A percentile compares a stretch with the other conserved stretches of the same genome.
These are phyloP conservation scores for Mastigias papua DNA, from an alignment of 30 jellyfish, hydroid and myxozoan genomes.

Conservation along the genomic window DNA sequence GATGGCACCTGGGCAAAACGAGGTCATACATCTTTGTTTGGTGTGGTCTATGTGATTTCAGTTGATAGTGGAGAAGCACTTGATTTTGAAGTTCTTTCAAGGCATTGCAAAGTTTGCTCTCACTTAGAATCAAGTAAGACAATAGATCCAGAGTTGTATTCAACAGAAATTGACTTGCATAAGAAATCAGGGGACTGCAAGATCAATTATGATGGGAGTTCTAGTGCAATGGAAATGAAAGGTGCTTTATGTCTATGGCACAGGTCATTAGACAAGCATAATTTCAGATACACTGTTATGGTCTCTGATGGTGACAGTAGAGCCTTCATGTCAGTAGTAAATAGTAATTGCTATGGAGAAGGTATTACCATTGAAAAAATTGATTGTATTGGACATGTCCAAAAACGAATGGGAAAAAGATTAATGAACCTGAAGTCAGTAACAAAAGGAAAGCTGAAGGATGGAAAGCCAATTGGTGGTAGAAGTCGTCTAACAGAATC, in stretches of 20 bases:
- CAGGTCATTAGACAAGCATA: neutral
- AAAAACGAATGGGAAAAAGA: neutral
- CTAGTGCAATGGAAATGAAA: neutral
- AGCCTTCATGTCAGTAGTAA: neutral
- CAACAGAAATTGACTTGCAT: neutral
- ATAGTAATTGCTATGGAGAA: neutral
- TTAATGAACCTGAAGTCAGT: no score
- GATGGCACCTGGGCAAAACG: neutral
- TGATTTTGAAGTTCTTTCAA: neutral
- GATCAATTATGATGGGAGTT: neutral
- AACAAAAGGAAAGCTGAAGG: no score
- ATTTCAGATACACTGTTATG: neutral
- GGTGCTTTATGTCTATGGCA: neutral
- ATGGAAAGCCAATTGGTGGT: no score
- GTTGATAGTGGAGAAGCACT: neutral
- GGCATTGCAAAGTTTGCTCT: neutral
- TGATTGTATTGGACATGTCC: neutral
- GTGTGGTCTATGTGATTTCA: neutral
- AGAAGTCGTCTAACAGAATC: no score
- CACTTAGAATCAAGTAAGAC: neutral
- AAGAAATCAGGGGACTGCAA: neutral
- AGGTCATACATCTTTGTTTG: neutral
- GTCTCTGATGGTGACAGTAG: neutral
- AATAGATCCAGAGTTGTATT: neutral
- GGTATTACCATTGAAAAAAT: neutral